A percentile compares a stretch with the other conserved stretches of the same genome.
Conservation (phyloP, 2,113 vertebrate species). For the Platycercus adscitus region DNA sequence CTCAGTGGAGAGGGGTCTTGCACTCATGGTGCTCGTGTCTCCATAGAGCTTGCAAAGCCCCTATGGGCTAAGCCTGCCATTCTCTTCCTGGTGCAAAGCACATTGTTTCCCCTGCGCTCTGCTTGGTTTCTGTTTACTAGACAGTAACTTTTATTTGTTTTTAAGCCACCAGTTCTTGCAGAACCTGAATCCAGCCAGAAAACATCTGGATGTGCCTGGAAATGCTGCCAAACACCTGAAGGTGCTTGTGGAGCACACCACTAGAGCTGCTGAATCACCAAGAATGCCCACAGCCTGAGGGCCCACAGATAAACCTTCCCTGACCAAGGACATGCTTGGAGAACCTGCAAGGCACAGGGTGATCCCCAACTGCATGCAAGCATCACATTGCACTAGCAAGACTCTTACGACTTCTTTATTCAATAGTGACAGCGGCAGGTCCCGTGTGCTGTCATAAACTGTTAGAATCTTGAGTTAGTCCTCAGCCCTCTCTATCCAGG, state of each 20-base stretch:
- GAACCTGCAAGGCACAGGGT: neutral
- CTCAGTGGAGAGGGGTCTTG: neutral
- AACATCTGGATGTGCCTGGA: neutral
- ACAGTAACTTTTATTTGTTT: neutral
- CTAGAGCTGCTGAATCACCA: neutral
- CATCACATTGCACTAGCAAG: neutral
- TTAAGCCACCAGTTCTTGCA: neutral
- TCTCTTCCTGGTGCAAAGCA: neutral
- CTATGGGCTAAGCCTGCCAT: neutral
- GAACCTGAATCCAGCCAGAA: neutral
- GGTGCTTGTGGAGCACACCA: neutral
- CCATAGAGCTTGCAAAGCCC: neutral
- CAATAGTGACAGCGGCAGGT: no score
- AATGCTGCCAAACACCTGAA: neutral
- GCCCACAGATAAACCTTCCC: neutral
- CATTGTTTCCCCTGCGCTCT: accelerated
- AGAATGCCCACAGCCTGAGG: neutral
- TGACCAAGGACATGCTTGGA: accelerated
- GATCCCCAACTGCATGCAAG: neutral
- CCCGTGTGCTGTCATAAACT: neutral
- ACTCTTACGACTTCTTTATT: neutral
- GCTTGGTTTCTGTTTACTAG: neutral
- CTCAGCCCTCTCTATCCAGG: neutral
- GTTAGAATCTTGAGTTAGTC: neutral
- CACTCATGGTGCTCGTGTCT: neutral